phyloP scores from a whole-genome alignment of 2,797 vertebrate genomes.

The Malacoraja senta region DNA sequence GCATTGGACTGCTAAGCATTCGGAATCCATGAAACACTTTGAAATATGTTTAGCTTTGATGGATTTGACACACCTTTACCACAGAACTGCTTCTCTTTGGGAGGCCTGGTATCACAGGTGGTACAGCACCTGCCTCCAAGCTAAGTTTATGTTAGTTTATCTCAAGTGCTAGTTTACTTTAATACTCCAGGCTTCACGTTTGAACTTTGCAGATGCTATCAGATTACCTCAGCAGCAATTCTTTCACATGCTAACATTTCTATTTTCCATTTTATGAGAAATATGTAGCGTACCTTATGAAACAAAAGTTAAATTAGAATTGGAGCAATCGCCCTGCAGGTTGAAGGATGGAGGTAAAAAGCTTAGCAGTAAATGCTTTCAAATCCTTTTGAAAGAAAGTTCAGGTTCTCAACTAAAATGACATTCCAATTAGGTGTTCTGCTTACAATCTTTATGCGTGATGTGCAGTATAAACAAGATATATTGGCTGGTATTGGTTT shows the following conservation, averaged over 20 bases:
- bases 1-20: neutral
- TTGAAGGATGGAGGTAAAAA: neutral
- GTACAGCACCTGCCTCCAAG: neutral
- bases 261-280: neutral
- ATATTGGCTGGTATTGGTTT: no score
- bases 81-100: neutral
- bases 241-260: neutral
- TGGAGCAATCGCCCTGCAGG: neutral
- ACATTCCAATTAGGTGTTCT: neutral
- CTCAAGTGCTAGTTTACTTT: neutral
- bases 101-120: neutral
- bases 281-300: neutral
- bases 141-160: neutral
- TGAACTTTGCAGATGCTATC: constrained; percentile 1
- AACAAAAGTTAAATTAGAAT: constrained; percentile 8
- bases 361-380: constrained; percentile 73
- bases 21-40: neutral
- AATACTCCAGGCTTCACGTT: neutral
- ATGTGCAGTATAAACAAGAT: neutral
- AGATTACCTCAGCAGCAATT: neutral
- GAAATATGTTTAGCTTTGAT: neutral
- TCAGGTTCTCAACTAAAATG: neutral
- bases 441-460: neutral
- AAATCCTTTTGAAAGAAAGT: constrained; percentile 62
- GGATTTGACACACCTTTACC: neutral